phyloP scores from a whole-genome alignment of 1,140 invertebrate genomes.

The Dinothrombium tinctorium region DNA sequence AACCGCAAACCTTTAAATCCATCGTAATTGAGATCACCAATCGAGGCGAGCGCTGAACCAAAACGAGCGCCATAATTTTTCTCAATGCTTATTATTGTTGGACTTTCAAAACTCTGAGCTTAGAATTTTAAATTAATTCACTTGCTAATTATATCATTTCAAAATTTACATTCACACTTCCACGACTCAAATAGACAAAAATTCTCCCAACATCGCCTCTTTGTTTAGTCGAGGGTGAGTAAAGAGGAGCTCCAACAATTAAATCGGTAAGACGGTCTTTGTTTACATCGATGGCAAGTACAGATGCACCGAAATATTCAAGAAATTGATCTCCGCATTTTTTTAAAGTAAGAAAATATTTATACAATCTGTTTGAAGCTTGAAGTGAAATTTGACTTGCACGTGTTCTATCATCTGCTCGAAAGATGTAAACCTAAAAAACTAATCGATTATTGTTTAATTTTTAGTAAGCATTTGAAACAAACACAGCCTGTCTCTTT shows the following conservation, averaged over 20 bases:
- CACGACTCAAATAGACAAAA: slow-evolving; percentile 28
- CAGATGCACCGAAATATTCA: slow-evolving; percentile 45
- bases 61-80: slow-evolving; percentile 20
- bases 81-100: slow-evolving; percentile 8
- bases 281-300: slow-evolving; percentile 42
- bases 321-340: slow-evolving; percentile 30
- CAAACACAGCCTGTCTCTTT: neutral
- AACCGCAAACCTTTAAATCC: slow-evolving; percentile 21
- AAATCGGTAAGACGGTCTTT: slow-evolving; percentile 40
- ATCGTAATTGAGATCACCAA: slow-evolving; percentile 27
- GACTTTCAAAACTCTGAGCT: neutral
- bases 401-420: neutral
- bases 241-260: slow-evolving; percentile 51
- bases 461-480: neutral
- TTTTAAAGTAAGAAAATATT: no score
- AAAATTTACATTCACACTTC: slow-evolving; percentile 10
- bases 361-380: neutral
- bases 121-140: slow-evolving; percentile 3
- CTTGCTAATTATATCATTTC: neutral
- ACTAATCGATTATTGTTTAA: neutral
- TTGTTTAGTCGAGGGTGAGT: slow-evolving; percentile 18
- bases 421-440: neutral
- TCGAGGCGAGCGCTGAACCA: slow-evolving; percentile 22
- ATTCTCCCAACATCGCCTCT: slow-evolving; percentile 31
- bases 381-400: neutral